Conservation (phyloP, 2,113 vertebrate species). For the Aegotheles bennettii region DNA sequence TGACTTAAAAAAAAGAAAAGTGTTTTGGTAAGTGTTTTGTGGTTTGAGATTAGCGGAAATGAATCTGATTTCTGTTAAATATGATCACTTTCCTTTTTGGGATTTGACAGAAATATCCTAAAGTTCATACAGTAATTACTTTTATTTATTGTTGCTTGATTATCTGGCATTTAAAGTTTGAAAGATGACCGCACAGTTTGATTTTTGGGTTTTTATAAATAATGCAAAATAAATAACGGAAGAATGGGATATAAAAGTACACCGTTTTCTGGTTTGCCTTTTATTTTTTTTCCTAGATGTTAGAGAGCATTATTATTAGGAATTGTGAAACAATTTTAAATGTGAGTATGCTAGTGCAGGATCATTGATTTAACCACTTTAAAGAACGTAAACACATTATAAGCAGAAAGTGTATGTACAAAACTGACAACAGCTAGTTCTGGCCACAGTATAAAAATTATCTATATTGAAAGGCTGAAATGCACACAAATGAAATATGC, state of each 20-base stretch:
- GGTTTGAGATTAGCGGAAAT: not conserved
- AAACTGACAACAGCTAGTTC: not conserved
- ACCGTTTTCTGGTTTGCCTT: fast-evolving
- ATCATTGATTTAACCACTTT: not conserved
- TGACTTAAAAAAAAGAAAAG: not conserved
- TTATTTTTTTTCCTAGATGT: not conserved
- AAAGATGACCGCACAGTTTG: not conserved
- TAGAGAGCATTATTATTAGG: not conserved
- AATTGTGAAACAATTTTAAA: not conserved
- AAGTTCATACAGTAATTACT: not conserved
- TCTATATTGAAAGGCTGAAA: not conserved
- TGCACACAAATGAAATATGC: not conserved
- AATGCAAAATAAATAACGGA: not conserved
- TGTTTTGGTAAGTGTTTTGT: not conserved
- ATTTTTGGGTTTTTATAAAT: not conserved
- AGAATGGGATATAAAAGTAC: not conserved
- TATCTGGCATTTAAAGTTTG: not conserved
- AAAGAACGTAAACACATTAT: not conserved
- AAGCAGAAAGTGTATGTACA: not conserved
- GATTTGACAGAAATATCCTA: not conserved
- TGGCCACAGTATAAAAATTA: not conserved
- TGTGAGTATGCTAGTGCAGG: not conserved
- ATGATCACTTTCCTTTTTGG: too few relatives aligned
- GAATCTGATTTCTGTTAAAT: not conserved
- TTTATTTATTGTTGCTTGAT: not conserved